Evolutionary conservation across 30 jellyfish, hydroid and myxozoan genomes (phyloP).

Genomic region (Catostylus mosaicus): DNA sequence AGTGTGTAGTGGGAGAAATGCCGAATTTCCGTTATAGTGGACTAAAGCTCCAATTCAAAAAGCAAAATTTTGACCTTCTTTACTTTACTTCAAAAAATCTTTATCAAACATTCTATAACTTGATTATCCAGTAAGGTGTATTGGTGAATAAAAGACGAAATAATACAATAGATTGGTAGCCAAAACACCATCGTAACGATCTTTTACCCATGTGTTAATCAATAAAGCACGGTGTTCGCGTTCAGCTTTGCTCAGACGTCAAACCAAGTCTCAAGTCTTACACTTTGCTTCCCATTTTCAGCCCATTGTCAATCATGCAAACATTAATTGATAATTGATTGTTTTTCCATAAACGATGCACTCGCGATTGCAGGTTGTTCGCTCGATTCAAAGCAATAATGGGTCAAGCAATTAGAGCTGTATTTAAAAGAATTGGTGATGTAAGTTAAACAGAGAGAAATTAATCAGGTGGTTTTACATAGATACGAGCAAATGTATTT

Average conservation of each 20-base stretch:
- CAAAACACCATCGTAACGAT: neutral
- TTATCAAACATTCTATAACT: no score
- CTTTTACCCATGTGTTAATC: neutral
- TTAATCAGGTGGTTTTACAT: slow-evolving; percentile 78
- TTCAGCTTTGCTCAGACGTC: neutral
- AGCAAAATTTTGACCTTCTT: no score
- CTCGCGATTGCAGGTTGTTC: slow-evolving; percentile 36
- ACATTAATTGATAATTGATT: slow-evolving; percentile 17
- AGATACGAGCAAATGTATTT: slow-evolving; percentile 53
- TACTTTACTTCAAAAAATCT: no score
- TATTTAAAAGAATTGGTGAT: slow-evolving; percentile 34
- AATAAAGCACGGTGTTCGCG: neutral
- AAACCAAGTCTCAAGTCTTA: neutral
- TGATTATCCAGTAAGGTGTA: no score
- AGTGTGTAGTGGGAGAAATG: no score
- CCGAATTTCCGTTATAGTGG: no score
- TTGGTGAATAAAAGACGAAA: no score
- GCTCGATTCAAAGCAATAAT: slow-evolving; percentile 22
- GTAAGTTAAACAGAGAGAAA: slow-evolving; percentile 35
- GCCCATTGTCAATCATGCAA: slow-evolving; percentile 25
- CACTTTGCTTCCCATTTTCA: neutral
- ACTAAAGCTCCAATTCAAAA: no score
- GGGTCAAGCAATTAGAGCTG: slow-evolving; percentile 35
- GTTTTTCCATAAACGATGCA: slow-evolving; percentile 8
- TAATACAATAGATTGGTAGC: no score